Conservation (phyloP, 2,113 vertebrate species). For the Pampusana beccarii region DNA sequence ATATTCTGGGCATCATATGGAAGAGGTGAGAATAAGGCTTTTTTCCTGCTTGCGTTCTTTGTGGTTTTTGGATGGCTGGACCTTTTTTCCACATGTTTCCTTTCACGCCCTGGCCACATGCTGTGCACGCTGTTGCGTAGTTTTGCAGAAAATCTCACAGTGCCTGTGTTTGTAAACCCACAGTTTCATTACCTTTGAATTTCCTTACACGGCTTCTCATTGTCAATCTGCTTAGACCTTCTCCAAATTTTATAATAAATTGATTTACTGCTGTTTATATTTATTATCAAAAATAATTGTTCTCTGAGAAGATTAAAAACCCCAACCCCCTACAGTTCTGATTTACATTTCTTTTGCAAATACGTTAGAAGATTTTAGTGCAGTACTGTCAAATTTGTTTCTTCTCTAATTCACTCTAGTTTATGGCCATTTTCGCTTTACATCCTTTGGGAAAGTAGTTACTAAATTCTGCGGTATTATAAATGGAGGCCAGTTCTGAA, state of each 20-base stretch:
- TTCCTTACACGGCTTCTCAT: neutral
- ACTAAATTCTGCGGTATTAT: constrained; percentile 58
- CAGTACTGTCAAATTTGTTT: constrained; percentile 25
- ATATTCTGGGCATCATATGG: neutral
- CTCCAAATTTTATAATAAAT: neutral
- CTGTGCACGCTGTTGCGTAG: neutral
- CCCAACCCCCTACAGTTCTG: neutral
- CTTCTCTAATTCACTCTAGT: constrained; percentile 44
- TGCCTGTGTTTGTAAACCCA: neutral
- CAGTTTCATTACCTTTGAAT: neutral
- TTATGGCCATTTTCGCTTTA: constrained; percentile 51
- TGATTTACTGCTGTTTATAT: neutral
- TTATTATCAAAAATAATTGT: neutral
- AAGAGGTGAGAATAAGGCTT: neutral
- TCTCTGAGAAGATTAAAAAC: neutral
- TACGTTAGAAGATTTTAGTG: neutral
- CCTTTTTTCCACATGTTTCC: neutral
- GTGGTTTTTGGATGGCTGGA: neutral
- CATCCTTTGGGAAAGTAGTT: constrained; percentile 59
- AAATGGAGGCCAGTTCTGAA: constrained; percentile 69
- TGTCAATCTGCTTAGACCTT: neutral
- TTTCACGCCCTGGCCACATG: neutral
- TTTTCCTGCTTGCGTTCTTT: neutral
- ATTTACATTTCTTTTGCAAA: constrained; percentile 43
- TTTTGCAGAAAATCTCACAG: neutral